Percentiles rank a stretch among this genome's conserved stretches.
Conservation (phyloP, 1,140 invertebrate genomes). For the Diabrotica undecimpunctata region DNA sequence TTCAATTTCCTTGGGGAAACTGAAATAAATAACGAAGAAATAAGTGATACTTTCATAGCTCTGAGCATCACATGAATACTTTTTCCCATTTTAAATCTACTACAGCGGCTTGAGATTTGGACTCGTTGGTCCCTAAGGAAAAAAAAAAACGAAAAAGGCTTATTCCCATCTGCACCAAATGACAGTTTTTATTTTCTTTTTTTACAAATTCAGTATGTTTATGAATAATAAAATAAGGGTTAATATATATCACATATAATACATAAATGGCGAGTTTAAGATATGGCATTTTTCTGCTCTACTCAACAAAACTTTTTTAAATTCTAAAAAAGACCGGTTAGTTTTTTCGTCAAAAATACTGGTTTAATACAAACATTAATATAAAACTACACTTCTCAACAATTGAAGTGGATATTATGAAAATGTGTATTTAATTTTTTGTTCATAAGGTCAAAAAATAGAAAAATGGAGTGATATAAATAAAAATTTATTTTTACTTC, state of each 20-base stretch:
- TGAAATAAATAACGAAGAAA: conserved; percentile 3
- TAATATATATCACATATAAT: background rate
- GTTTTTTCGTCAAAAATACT: too few species aligned
- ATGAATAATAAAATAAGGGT: background rate
- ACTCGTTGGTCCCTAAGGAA: background rate
- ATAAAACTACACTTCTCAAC: too few species aligned
- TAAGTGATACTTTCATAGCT: conserved; percentile 2
- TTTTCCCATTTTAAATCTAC: conserved; percentile 1
- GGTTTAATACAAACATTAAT: too few species aligned
- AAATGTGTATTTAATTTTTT: too few species aligned
- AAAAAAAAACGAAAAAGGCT: background rate
- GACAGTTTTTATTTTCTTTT: background rate
- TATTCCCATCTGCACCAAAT: conserved; percentile 1
- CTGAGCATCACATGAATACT: conserved; percentile 2
- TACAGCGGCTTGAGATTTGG: background rate
- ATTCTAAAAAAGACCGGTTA: too few species aligned
- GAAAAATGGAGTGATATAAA: too few species aligned
- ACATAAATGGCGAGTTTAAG: too few species aligned
- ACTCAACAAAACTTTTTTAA: too few species aligned
- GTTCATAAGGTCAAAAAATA: too few species aligned
- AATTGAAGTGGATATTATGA: too few species aligned
- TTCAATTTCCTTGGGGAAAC: background rate
- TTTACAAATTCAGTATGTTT: background rate
- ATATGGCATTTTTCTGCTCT: too few species aligned
- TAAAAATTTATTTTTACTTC: too few species aligned